Evolutionary conservation across 2,113 vertebrate species (phyloP), one percentile per base, ranked within the genome.

Genomic region (Calcarius ornatus): DNA sequence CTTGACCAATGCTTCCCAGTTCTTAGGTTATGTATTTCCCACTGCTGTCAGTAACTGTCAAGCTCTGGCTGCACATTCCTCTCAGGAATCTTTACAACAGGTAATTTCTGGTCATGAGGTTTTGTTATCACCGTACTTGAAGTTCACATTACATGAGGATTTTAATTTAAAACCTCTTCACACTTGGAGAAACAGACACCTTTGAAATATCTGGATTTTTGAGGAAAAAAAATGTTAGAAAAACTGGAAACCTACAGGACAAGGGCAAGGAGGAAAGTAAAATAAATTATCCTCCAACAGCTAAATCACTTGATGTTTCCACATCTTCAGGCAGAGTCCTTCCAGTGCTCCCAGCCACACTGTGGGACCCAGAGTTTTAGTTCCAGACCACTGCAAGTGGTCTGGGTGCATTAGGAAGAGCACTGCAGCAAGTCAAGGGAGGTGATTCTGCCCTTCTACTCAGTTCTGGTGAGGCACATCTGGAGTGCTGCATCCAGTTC

Each of bases 281-380:
- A 90, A 68, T 45, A 33, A 63, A 64, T 40, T 0, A 8, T 25
- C 9, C 8, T 54, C 21, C 33, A 27, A 3, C 14, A 51, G 18
- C 0, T 65, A 24, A 17, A 15, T 50, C 27, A 88, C 30, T 43
- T 54, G 6, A 50, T 38, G 16, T 15, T 90, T 90, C 35, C 48
- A 72, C 8, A 7, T 80, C 37, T 72, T 40, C 45, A 35, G 28
- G 8, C 6, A 57, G 5, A 8, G 33, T 50, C 42, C 20, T 31
- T 81, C 10, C 12, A 16, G 11, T 25, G 15, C 31, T 82, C 15
- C 14, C 19, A 80, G 35, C 2, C 33, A 53, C n/a, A 53, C 6
- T 1, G 0, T 37, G 21, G 12, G 9, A 59, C n/a, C 6, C 20
- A 21, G 4, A 59, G 20, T 16, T 90, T 69, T 66, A 21, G 9